Evolutionary conservation across 2,888 invertebrate species (phyloP).

Genomic region (Amiota minor): DNA sequence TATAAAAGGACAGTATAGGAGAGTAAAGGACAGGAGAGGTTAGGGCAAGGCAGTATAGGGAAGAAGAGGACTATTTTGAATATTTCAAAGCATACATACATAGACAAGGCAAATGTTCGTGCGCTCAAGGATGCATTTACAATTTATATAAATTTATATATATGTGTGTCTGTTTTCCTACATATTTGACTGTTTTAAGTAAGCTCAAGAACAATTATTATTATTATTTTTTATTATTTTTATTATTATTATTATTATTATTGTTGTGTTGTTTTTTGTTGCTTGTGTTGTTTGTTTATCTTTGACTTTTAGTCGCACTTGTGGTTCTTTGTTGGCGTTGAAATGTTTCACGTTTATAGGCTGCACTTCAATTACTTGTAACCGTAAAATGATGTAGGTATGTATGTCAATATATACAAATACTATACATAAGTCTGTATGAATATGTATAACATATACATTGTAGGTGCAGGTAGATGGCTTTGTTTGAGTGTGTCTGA

Average conservation of each 20-base stretch:
- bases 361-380: conserved; percentile 21
- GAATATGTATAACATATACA: no score
- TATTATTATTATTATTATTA: neutral
- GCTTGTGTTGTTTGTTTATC: neutral
- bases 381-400: neutral
- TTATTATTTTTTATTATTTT: neutral
- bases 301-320: neutral
- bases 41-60: no score
- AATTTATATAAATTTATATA: no score
- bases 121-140: no score
- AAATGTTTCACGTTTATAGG: conserved; percentile 16
- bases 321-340: neutral
- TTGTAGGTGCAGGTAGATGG: no score
- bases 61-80: no score
- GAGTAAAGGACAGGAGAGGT: no score
- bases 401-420: neutral
- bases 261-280: neutral
- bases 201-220: conserved; percentile 6
- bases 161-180: neutral
- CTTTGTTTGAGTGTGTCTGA: neutral
- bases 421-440: no score
- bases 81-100: no score
- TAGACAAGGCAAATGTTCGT: no score
- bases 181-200: neutral
- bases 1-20: no score